Evolutionary conservation across 1,140 invertebrate genomes (phyloP).

Genomic region (Cataglyphis hispanica): DNA sequence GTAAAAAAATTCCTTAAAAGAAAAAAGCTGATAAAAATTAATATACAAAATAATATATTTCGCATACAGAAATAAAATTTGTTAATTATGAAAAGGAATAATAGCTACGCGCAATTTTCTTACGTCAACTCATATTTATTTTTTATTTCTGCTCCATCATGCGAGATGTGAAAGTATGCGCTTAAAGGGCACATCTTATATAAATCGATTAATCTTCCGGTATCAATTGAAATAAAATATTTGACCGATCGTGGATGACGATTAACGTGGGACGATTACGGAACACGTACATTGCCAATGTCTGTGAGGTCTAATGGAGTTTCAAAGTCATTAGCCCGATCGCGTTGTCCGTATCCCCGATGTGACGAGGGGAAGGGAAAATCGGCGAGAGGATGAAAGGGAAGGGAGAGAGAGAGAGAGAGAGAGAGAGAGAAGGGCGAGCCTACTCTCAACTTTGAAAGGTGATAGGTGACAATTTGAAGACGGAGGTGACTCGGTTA

Average conservation of each 20-base stretch:
- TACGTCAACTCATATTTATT: not conserved
- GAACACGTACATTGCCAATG: slow-evolving; percentile 38
- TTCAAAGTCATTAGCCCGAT: slow-evolving; percentile 69
- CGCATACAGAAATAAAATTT: not conserved
- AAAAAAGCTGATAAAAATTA: not conserved
- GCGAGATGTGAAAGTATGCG: not conserved
- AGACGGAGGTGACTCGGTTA: slow-evolving; percentile 21
- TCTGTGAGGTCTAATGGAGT: slow-evolving; percentile 49
- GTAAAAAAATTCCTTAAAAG: not conserved
- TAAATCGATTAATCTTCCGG: slow-evolving; percentile 15
- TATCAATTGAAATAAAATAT: slow-evolving; percentile 64
- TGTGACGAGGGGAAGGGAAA: not conserved
- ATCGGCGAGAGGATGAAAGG: not conserved
- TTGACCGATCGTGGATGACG: slow-evolving; percentile 37
- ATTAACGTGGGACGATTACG: slow-evolving; percentile 58
- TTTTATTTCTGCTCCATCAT: not conserved
- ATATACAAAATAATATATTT: not conserved
- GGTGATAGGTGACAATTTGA: slow-evolving; percentile 69
- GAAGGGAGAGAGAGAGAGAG: not conserved
- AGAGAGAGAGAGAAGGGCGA: not conserved
- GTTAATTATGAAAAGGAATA: slow-evolving; percentile 9
- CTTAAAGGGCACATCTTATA: slow-evolving; percentile 1
- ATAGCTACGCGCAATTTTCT: not conserved
- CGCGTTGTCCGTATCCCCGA: slow-evolving; percentile 40
- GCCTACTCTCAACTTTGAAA: slow-evolving; percentile 66